A percentile compares a stretch with the other conserved stretches of the same genome.
phyloP scores from a whole-genome alignment of 2,797 vertebrate species.

The Phylloscopus collybita region DNA sequence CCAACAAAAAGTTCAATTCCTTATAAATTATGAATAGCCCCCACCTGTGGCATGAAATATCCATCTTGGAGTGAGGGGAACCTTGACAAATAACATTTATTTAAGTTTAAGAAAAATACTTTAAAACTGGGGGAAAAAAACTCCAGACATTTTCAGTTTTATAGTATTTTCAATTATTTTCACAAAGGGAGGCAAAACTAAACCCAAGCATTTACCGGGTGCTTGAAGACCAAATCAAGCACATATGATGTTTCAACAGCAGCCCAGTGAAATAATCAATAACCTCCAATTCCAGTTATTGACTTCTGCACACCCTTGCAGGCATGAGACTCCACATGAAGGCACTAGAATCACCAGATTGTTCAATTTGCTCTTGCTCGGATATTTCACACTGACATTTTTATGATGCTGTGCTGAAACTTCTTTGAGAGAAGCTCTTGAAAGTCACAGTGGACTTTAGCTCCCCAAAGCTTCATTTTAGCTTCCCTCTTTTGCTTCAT shows the following conservation, averaged over 20 bases:
- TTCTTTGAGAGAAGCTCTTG: background rate
- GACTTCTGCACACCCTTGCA: conserved; percentile 50
- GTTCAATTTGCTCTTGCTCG: conserved; percentile 23
- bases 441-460: background rate
- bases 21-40: background rate
- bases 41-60: background rate
- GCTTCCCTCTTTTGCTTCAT: background rate
- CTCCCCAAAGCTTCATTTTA: background rate
- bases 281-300: conserved; percentile 56
- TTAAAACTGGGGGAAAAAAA: background rate
- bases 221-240: conserved; percentile 42
- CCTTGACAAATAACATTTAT: conserved; percentile 6
- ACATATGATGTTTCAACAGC: conserved; percentile 10
- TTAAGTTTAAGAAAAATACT: conserved; percentile 4
- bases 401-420: background rate
- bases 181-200: conserved; percentile 4
- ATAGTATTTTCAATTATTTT: conserved; percentile 21
- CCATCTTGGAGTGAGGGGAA: background rate
- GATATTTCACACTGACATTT: conserved; percentile 23
- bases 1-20: background rate
- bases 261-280: conserved; percentile 57
- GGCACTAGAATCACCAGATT: background rate
- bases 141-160: background rate
- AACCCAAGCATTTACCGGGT: background rate
- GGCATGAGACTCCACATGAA: conserved; percentile 31